phyloP scores from a whole-genome alignment of 2,113 vertebrate genomes.

The Cheirogaleus medius region DNA sequence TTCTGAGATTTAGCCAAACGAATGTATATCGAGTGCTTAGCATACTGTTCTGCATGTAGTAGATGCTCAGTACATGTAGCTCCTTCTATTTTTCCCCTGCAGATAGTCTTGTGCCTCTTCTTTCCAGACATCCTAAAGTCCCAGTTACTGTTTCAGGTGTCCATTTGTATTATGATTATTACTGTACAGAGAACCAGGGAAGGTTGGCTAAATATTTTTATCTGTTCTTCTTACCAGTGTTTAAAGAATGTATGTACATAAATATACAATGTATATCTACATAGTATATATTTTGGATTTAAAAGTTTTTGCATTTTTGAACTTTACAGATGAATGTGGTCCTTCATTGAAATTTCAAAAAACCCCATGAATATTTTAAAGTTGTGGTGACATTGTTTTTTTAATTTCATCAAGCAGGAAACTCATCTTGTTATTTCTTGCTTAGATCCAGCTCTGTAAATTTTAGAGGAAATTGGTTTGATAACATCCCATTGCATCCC shows the following conservation, averaged over 20 bases:
- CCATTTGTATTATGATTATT: background rate
- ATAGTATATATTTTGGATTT: constrained; percentile 12
- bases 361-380: background rate
- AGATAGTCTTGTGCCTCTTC: background rate
- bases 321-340: background rate
- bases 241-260: constrained; percentile 17
- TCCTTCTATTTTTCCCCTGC: background rate
- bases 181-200: background rate
- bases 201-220: background rate
- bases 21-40: background rate
- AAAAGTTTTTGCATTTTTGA: constrained; percentile 17
- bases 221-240: background rate
- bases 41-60: background rate
- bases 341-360: constrained; percentile 23
- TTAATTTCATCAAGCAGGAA: background rate
- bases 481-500: background rate
- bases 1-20: background rate
- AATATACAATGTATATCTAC: background rate
- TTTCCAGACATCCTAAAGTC: background rate
- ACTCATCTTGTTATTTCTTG: constrained; percentile 3
- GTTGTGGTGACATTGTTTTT: background rate
- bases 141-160: background rate
- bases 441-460: background rate
- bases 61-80: background rate
- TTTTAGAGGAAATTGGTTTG: constrained; percentile 23